Evolutionary conservation across 2,888 invertebrate species (phyloP).

Genomic region (Drosophila meridiana): DNA sequence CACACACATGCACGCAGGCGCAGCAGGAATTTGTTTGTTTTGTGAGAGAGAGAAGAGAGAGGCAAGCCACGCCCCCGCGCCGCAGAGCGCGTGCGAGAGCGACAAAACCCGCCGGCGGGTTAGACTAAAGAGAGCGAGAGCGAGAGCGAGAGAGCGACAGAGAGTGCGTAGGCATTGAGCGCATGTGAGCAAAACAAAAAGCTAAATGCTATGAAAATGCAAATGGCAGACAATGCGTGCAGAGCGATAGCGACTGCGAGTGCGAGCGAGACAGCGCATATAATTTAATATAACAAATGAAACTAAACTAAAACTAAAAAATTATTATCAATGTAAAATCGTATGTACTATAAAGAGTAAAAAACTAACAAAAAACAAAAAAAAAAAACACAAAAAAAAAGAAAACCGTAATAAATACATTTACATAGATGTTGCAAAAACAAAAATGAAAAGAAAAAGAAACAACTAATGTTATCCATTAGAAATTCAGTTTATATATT

Average conservation of each 20-base stretch:
- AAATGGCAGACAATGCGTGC: conserved; percentile 10
- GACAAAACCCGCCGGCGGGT: conserved; percentile 78
- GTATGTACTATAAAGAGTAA: conserved; percentile 67
- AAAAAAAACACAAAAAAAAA: conserved; percentile 27
- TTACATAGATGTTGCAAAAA: conserved; percentile 78
- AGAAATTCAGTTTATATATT: conserved; percentile 7
- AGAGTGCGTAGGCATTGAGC: conserved; percentile 4
- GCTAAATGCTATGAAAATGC: conserved; percentile 46
- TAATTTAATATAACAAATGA: conserved; percentile 54
- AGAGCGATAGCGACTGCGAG: conserved; percentile 16
- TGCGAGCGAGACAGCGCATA: conserved; percentile 31
- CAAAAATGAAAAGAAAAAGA: conserved; percentile 9
- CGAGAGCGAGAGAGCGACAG: conserved; percentile 3
- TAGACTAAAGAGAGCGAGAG: conserved; percentile 36
- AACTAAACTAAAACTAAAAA: conserved; percentile 32
- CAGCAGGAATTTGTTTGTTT: conserved; percentile 42
- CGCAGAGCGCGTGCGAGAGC: conserved; percentile 36
- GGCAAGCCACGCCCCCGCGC: conserved; percentile 59
- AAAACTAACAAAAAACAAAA: conserved; percentile 41
- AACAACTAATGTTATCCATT: not conserved
- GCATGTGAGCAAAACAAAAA: conserved; percentile 37
- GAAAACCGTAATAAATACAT: conserved; percentile 67
- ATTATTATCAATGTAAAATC: conserved; percentile 76
- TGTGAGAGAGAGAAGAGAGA: conserved; percentile 12
- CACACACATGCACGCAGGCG: conserved; percentile 20